Evolutionary conservation across 2,113 vertebrate genomes (phyloP).

Genomic region (Trinectes maculatus): DNA sequence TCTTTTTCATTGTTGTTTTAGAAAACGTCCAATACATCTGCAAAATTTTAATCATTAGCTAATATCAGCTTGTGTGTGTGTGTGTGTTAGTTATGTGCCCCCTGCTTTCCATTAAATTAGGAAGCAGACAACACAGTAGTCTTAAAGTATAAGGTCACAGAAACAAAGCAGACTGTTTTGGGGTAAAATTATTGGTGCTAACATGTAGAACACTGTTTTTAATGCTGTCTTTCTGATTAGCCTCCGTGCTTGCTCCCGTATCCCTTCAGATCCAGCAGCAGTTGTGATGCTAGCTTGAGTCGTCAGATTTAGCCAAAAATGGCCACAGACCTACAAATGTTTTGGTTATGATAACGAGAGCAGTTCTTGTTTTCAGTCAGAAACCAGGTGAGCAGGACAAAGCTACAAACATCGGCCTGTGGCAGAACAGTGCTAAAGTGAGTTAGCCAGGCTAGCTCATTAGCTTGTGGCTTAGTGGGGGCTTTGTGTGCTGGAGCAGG

Average conservation of each 20-base stretch:
- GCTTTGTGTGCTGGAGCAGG: conserved; percentile 46
- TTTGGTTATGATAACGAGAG: too few species aligned
- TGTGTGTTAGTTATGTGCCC: background rate
- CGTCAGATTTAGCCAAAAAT: background rate
- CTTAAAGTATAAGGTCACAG: too few species aligned
- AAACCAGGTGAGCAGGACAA: too few species aligned
- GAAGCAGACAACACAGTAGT: too few species aligned
- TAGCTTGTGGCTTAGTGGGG: conserved; percentile 54
- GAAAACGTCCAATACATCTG: background rate
- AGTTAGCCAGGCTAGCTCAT: conserved; percentile 51
- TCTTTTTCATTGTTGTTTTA: too few species aligned
- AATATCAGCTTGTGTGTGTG: too few species aligned
- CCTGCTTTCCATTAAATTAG: background rate
- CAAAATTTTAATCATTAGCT: background rate
- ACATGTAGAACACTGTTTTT: background rate
- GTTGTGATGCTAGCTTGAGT: background rate
- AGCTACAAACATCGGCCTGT: conserved; percentile 9
- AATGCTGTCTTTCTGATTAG: background rate
- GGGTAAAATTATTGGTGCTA: too few species aligned
- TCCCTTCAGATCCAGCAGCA: too few species aligned
- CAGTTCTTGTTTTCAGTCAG: too few species aligned
- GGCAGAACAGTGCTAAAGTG: conserved; percentile 21
- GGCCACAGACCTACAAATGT: too few species aligned
- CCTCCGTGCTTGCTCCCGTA: too few species aligned
- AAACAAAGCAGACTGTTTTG: too few species aligned